Evolutionary conservation across 2,888 invertebrate species (phyloP), one percentile per base, ranked within the genome.

Genomic region (Diarsia rubi): DNA sequence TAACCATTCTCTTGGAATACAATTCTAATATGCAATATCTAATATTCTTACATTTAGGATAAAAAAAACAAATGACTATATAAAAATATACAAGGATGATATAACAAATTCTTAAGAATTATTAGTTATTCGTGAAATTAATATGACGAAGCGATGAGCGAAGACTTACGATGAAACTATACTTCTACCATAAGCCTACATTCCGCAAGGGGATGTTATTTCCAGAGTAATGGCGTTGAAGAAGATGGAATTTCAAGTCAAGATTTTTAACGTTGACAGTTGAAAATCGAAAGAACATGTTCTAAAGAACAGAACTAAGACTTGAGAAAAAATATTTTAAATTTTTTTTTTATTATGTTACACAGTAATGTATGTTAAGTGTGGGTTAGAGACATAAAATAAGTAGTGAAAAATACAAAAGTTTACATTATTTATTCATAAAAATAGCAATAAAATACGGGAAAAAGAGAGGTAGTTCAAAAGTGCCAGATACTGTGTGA

Each of bases 61-160:
- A 87, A 74, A 92, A 90, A 92, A 90, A 93, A 93, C 91, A 91
- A 93, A 91, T 92, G 92, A 92, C 93, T 94, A 92, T 86, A 86
- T 91, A 93, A 94, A 93, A 94, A 93, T 93, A 94, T 93, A 93
- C 90, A 93, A 83, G 78, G 87, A 89, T 85, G 86, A 87, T 90
- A 87, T 90, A 93, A 93, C 91, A 91, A 91, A 91, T 91, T 85
- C 85, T 88, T 84, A 85, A 88, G 87, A 78, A 75, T 85, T 37
- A 37, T 37, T 37, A 77, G 78, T 66, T 73, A 72, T 73, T 69
- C 60, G 69, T 49, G 59, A 83, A 81, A 77, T 73, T 45, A 77
- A 69, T 71, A 63, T 68, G 57, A 79, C 63, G 37, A 80, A 79
- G 78, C 69, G 21, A 62, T 82, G 71, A 68, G 60, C 57, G 42